phyloP scores from a whole-genome alignment of 2,113 vertebrate species.

The Urocolius indicus region DNA sequence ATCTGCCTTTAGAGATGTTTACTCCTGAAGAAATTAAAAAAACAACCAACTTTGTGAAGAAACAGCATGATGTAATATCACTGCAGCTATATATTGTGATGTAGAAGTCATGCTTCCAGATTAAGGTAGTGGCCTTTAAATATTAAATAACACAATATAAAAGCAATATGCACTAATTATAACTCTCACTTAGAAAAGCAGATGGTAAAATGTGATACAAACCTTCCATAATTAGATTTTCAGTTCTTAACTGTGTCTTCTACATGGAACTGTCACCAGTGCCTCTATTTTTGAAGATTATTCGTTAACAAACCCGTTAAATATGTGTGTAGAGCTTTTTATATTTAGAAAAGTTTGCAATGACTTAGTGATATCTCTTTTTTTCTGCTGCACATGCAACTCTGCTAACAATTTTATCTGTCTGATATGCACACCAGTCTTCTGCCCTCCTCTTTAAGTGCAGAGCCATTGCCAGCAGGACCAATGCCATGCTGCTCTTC shows the following conservation, averaged over 20 bases:
- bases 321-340: background rate
- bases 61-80: background rate
- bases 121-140: slow-evolving; percentile 8
- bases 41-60: background rate
- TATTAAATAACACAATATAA: background rate
- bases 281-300: background rate
- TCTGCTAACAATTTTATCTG: background rate
- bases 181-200: background rate
- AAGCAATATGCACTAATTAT: background rate
- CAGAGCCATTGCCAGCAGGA: background rate
- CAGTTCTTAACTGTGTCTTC: background rate
- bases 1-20: background rate
- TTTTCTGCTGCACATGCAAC: background rate
- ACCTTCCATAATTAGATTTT: background rate
- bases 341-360: background rate
- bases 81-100: background rate
- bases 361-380: background rate
- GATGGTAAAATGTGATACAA: background rate
- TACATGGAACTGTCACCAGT: background rate
- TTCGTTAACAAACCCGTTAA: background rate
- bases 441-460: background rate
- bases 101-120: background rate
- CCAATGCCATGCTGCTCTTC: background rate
- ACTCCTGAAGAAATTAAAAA: background rate
- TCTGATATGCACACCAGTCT: background rate